Percentiles rank a stretch among this genome's conserved stretches.
These are phyloP conservation scores for Chaenogobius annularis DNA, from an alignment of 2,113 vertebrate species.

Conservation along the genomic window DNA sequence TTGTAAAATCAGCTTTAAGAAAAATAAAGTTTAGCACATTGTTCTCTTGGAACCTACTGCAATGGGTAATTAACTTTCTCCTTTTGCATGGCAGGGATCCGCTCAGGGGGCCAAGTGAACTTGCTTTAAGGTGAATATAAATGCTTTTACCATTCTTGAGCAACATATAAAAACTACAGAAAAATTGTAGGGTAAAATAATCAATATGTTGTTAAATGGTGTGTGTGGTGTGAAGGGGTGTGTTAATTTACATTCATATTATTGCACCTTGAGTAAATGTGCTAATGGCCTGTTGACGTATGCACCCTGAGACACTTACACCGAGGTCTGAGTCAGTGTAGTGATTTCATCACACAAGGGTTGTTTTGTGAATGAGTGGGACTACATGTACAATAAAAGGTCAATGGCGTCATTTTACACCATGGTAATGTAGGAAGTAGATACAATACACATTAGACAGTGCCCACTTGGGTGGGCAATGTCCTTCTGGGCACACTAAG, in stretches of 20 bases:
- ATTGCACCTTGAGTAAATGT: neutral
- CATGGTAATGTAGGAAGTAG: neutral
- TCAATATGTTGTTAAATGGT: neutral
- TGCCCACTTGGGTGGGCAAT: neutral
- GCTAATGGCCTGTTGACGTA: neutral
- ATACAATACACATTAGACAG: neutral
- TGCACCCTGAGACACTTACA: neutral
- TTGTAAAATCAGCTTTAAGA: too few species aligned
- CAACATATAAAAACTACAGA: neutral
- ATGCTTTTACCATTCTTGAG: neutral
- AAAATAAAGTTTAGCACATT: neutral
- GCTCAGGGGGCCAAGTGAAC: neutral
- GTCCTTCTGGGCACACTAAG: neutral
- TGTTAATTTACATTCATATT: conserved; percentile 2
- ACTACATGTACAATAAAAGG: neutral
- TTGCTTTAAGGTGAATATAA: neutral
- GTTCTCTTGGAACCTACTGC: neutral
- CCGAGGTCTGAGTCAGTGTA: neutral
- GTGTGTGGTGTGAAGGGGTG: neutral
- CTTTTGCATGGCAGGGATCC: neutral
- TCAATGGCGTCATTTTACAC: neutral
- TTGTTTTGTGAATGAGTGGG: neutral
- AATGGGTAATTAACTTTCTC: neutral
- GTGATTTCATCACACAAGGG: neutral
- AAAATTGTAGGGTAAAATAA: neutral